Evolutionary conservation across 1,140 invertebrate species (phyloP).

Genomic region (Drosophila ananassae): DNA sequence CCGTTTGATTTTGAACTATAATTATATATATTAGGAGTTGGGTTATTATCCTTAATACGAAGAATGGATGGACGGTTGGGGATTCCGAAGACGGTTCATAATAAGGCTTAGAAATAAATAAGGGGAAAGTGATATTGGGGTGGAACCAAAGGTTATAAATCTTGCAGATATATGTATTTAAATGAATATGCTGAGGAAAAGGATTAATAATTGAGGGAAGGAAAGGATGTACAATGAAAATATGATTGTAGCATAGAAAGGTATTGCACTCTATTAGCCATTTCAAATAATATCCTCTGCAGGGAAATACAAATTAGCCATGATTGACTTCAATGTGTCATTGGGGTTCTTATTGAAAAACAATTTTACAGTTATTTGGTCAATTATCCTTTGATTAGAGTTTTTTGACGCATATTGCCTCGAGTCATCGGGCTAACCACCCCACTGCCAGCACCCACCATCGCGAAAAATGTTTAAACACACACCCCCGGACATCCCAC

Average conservation of each 20-base stretch:
- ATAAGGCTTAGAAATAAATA: neutral
- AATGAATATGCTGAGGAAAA: no score
- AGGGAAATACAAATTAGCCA: neutral
- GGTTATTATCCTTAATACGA: neutral
- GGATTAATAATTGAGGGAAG: no score
- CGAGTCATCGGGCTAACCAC: neutral
- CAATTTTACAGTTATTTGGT: conserved; percentile 14
- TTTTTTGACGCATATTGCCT: conserved; percentile 14
- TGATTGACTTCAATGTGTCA: neutral
- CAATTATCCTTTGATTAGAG: conserved; percentile 69
- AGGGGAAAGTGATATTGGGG: neutral
- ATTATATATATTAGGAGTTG: neutral
- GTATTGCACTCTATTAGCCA: no score
- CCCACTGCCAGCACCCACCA: conserved; percentile 22
- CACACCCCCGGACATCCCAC: conserved; percentile 35
- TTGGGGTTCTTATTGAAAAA: neutral
- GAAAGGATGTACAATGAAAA: no score
- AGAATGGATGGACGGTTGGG: neutral
- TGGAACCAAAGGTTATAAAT: neutral
- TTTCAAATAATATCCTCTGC: no score
- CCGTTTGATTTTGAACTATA: neutral
- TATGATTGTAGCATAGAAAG: no score
- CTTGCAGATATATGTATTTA: neutral
- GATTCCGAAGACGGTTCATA: neutral
- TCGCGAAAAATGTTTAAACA: conserved; percentile 43